These are phyloP conservation scores for Tachina lurida DNA, from an alignment of 2,888 invertebrate species.

Conservation along the genomic window DNA sequence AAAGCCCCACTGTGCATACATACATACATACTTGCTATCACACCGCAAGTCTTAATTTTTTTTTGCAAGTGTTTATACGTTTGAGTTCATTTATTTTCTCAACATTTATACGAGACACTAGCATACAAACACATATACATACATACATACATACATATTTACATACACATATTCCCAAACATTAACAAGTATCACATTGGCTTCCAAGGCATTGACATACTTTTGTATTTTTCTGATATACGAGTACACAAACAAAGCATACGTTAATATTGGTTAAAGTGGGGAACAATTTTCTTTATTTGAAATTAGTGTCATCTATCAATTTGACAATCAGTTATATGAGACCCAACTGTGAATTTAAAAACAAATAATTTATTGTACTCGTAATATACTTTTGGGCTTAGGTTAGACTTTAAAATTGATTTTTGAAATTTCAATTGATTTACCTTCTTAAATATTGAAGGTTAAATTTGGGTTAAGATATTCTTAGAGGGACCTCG, in stretches of 20 bases:
- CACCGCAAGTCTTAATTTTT: conserved; percentile 29
- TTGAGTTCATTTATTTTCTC: conserved; percentile 17
- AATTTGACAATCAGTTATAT: conserved; percentile 30
- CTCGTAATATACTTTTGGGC: too few relatives aligned
- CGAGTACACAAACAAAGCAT: background rate
- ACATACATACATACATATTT: too few relatives aligned
- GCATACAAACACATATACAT: background rate
- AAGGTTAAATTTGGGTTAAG: too few relatives aligned
- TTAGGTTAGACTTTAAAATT: too few relatives aligned
- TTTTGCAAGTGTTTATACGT: background rate
- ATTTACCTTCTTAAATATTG: too few relatives aligned
- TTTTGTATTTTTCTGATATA: conserved; percentile 22
- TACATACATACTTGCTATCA: too few relatives aligned
- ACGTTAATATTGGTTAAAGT: conserved; percentile 57
- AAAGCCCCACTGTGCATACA: background rate
- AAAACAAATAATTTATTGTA: background rate
- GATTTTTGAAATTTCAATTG: too few relatives aligned
- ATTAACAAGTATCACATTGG: conserved; percentile 53
- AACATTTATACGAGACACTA: conserved; percentile 26
- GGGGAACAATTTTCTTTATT: conserved; percentile 49
- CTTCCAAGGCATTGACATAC: conserved; percentile 55
- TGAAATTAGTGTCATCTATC: conserved; percentile 65
- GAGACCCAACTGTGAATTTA: background rate
- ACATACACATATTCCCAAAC: background rate
- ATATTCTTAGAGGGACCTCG: too few relatives aligned